A percentile compares a stretch with the other conserved stretches of the same genome.
Conservation (phyloP, 2,888 invertebrate genomes). For the Notocelia uddmanniana region DNA sequence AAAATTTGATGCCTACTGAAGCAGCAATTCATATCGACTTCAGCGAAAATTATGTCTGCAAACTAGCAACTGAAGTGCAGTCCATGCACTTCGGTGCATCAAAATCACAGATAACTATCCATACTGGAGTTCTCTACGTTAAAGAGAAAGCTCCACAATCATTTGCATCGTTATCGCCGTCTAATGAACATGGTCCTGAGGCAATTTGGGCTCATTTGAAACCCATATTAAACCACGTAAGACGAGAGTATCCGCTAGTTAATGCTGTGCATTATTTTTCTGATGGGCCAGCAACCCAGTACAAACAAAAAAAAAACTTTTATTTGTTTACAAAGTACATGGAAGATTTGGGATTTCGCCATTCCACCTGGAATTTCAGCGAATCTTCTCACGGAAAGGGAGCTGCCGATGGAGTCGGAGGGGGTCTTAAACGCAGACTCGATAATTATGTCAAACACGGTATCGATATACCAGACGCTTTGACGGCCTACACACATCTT, state of each 20-base stretch:
- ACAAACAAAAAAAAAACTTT: slow-evolving; percentile 47
- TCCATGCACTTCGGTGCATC: slow-evolving; percentile 50
- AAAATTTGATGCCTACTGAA: slow-evolving; percentile 8
- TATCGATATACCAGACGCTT: slow-evolving; percentile 47
- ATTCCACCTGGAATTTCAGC: slow-evolving; percentile 49
- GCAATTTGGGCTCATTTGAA: slow-evolving; percentile 49
- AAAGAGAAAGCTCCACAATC: slow-evolving; percentile 36
- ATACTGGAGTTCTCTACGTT: slow-evolving; percentile 47
- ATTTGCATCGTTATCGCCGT: slow-evolving; percentile 41
- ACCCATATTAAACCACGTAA: slow-evolving; percentile 47
- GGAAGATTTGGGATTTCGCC: slow-evolving; percentile 44
- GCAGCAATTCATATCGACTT: slow-evolving; percentile 4
- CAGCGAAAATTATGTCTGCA: slow-evolving; percentile 40
- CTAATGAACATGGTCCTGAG: slow-evolving; percentile 47
- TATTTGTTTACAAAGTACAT: slow-evolving; percentile 46
- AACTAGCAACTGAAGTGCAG: slow-evolving; percentile 45
- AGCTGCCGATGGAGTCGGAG: slow-evolving; percentile 52
- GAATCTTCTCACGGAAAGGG: slow-evolving; percentile 52
- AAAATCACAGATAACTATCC: slow-evolving; percentile 49
- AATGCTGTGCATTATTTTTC: slow-evolving; percentile 47
- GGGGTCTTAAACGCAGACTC: slow-evolving; percentile 49
- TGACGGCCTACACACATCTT: slow-evolving; percentile 45
- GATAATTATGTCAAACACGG: slow-evolving; percentile 50
- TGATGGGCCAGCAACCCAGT: slow-evolving; percentile 47
- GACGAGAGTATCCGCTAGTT: slow-evolving; percentile 38